These are phyloP conservation scores for Nomada flava DNA, from an alignment of 2,888 invertebrate genomes.

Conservation along the genomic window DNA sequence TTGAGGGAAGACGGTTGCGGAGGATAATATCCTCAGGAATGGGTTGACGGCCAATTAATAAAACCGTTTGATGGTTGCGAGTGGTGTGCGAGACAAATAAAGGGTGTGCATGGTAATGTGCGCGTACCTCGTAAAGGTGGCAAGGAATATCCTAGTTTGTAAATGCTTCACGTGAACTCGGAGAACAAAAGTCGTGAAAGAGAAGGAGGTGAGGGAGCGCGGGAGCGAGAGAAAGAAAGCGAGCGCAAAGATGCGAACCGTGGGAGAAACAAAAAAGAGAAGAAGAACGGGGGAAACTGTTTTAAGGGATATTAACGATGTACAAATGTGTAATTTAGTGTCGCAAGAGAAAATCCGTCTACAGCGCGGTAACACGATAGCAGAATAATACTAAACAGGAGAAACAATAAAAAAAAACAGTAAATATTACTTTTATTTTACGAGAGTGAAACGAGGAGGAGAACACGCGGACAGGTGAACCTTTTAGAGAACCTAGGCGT, in stretches of 20 bases:
- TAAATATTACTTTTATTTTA: constrained; percentile 69
- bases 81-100: constrained; percentile 21
- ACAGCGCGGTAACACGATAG: constrained; percentile 62
- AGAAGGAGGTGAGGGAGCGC: background rate
- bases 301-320: constrained; percentile 74
- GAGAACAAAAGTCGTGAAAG: constrained; percentile 13
- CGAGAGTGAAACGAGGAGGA: constrained; percentile 43
- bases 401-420: constrained; percentile 34
- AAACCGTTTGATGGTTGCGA: constrained; percentile 43
- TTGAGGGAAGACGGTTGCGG: background rate
- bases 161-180: constrained; percentile 46
- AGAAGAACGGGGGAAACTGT: constrained; percentile 39
- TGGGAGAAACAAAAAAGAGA: constrained; percentile 10
- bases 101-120: constrained; percentile 33
- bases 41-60: constrained; percentile 11
- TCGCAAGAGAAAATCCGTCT: constrained; percentile 69
- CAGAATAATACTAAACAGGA: constrained; percentile 42
- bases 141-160: constrained; percentile 56
- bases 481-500: constrained; percentile 72
- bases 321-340: constrained; percentile 79
- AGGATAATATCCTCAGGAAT: constrained; percentile 16
- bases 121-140: constrained; percentile 38
- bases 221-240: constrained; percentile 11
- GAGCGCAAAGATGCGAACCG: constrained; percentile 2
- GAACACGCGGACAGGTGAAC: constrained; percentile 61